These are phyloP conservation scores for Myrmophylax atrothorax DNA, from an alignment of 2,113 vertebrate species.

Conservation along the genomic window DNA sequence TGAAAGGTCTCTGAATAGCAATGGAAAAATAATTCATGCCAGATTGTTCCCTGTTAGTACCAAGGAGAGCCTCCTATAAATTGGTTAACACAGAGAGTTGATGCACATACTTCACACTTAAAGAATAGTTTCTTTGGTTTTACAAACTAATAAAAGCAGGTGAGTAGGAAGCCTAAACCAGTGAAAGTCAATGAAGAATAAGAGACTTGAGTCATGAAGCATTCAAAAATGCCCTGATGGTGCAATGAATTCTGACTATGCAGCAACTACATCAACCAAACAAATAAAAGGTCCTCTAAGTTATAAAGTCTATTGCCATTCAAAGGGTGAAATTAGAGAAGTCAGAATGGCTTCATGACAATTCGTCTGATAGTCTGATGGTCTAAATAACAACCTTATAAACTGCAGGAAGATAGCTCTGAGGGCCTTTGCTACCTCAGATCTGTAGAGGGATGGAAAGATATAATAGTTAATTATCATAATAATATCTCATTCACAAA, in stretches of 20 bases:
- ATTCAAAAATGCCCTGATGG: neutral
- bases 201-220: neutral
- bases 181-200: neutral
- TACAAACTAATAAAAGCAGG: neutral
- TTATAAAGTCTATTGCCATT: neutral
- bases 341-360: neutral
- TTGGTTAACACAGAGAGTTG: neutral
- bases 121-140: neutral
- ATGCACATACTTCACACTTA: neutral
- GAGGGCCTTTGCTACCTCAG: neutral
- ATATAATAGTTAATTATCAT: neutral
- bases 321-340: neutral
- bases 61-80: neutral
- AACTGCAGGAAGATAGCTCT: neutral
- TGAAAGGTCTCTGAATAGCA: conserved; percentile 37
- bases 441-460: neutral
- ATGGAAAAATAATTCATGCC: conserved; percentile 49
- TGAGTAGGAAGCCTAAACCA: neutral
- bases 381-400: neutral
- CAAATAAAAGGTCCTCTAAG: neutral
- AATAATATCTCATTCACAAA: neutral
- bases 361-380: neutral
- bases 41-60: conserved; percentile 28
- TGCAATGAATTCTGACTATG: neutral
- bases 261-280: neutral